Conservation (phyloP, 2,888 invertebrate genomes). For the Dryomyza anilis region DNA sequence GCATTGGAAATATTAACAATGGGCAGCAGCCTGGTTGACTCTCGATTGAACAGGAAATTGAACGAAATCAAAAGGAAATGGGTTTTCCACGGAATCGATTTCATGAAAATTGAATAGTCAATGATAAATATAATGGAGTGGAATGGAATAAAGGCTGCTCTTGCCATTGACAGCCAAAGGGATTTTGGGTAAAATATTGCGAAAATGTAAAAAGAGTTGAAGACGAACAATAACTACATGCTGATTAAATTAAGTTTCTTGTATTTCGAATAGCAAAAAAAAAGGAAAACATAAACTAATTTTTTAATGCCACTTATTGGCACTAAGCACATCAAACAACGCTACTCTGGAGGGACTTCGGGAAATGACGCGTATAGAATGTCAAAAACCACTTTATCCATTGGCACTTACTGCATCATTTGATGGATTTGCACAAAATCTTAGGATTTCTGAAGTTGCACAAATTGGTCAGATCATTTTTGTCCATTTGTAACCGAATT, state of each 20-base stretch:
- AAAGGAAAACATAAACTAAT: too few species aligned
- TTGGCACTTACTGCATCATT: too few species aligned
- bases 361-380: slow-evolving; percentile 5
- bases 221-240: neutral
- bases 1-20: neutral
- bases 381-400: too few species aligned
- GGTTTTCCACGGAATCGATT: neutral
- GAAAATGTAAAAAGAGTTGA: neutral
- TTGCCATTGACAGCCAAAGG: neutral
- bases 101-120: too few species aligned
- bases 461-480: slow-evolving; percentile 25
- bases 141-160: neutral
- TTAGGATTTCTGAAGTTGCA: neutral
- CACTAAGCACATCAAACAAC: neutral
- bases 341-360: neutral
- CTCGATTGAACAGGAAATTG: neutral
- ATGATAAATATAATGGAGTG: neutral
- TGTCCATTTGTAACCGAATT: neutral
- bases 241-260: too few species aligned
- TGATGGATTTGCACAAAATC: slow-evolving; percentile 4
- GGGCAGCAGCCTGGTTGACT: neutral
- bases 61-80: neutral
- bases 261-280: too few species aligned
- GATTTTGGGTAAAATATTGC: neutral
- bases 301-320: neutral